Base-by-base conservation (phyloP, 2,888 invertebrate species). In the Seira ritae region DNA sequence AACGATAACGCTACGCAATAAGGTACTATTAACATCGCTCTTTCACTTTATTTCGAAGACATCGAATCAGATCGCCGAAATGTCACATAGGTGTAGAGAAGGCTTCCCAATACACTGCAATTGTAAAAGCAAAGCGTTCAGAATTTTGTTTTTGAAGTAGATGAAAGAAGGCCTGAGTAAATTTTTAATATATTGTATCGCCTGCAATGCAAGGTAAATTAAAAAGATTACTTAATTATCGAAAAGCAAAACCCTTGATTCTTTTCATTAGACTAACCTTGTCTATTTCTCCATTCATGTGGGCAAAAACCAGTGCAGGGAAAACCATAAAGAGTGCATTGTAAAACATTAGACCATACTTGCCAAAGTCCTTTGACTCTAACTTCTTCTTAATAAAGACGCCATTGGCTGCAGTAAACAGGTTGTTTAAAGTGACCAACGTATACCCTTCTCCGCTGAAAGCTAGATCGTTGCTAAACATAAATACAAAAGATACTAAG, bases 361-460 rank as follows among this genome's bases (percentile, higher is more conserved):
- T 97, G 82, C 97, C 97, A 85, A 97, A 93, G 90, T 97, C 97
- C 90, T 96, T 97, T 0, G 97, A 94, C 88, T 98, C 97, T 87
- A 99, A 92, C 91, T 98, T 99, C 92, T 99, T 96, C 91, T 99
- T 99, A 20, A 83, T 85, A 90, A 95, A 97, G 0, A 99, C 98
- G 68, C 98, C 98, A 92, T 98, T 98, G 0, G 97, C 95, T n/a
- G 99, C 98, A 0, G 99, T 99, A 90, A 97, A 95, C 31, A 96
- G 93, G 91, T 99, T 97, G 91, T 98, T 99, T 55, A 97, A 92
- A 88, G 98, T 92, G 12, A 99, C 97, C 89, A 96, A 95, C 0
- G 95, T 92, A 91, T 99, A 99, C 10, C 99, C 99, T 74, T 94
- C 92, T 88, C 95, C 91, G 90, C 97, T 98, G 92, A 98, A 99